These are phyloP conservation scores for Drosophila teissieri DNA, from an alignment of 1,140 invertebrate genomes.

Conservation along the genomic window DNA sequence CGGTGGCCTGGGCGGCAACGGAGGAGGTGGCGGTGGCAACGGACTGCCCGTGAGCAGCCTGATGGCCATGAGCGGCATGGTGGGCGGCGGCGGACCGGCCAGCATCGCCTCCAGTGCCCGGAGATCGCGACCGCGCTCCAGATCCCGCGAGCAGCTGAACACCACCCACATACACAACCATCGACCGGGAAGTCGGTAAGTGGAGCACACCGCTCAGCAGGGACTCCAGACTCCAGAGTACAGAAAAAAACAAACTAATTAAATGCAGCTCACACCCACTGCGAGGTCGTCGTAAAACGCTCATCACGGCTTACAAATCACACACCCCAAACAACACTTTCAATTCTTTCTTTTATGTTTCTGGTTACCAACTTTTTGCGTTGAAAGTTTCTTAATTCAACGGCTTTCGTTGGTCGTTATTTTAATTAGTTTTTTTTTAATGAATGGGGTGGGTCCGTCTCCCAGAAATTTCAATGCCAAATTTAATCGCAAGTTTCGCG, in stretches of 20 bases:
- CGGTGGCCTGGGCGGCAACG: slow-evolving; percentile 35
- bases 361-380: slow-evolving; percentile 2
- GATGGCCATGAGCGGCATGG: slow-evolving; percentile 71
- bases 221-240: background rate
- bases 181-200: slow-evolving; percentile 86
- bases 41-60: slow-evolving; percentile 54
- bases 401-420: slow-evolving; percentile 27
- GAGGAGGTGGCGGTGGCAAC: slow-evolving; percentile 62
- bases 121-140: slow-evolving; percentile 88
- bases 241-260: slow-evolving; percentile 2
- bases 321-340: slow-evolving; percentile 27
- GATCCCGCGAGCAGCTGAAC: slow-evolving; percentile 86
- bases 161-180: slow-evolving; percentile 85
- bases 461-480: background rate
- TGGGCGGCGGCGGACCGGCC: slow-evolving; percentile 77
- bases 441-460: background rate
- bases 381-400: slow-evolving; percentile 22
- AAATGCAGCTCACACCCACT: slow-evolving; percentile 23
- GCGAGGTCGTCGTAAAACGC: background rate
- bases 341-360: slow-evolving; percentile 27
- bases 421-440: slow-evolving; percentile 24
- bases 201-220: slow-evolving; percentile 32
- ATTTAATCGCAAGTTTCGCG: background rate
- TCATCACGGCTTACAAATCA: slow-evolving; percentile 20
- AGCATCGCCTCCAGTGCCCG: slow-evolving; percentile 88